A percentile compares a stretch with the other conserved stretches of the same genome.
These are phyloP conservation scores for Diarsia brunnea DNA, from an alignment of 2,888 invertebrate species.

Conservation along the genomic window DNA sequence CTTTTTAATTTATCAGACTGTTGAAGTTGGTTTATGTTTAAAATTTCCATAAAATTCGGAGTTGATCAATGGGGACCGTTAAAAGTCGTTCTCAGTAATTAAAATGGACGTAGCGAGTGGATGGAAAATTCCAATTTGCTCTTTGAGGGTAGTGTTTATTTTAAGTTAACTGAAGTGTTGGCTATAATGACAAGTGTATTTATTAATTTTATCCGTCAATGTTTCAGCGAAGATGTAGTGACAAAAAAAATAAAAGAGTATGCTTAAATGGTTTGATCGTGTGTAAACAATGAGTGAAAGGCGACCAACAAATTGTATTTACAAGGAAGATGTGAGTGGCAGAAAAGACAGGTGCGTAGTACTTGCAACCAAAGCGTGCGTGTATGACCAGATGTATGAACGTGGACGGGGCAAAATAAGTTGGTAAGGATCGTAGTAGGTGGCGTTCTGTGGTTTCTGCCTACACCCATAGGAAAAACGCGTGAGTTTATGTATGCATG, in stretches of 20 bases:
- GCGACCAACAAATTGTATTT: too few relatives aligned
- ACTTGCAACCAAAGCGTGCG: too few relatives aligned
- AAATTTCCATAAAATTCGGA: slow-evolving; percentile 30
- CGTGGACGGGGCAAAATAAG: too few relatives aligned
- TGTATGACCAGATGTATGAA: too few relatives aligned
- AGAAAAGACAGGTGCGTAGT: too few relatives aligned
- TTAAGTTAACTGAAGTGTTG: slow-evolving; percentile 49
- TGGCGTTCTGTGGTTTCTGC: too few relatives aligned
- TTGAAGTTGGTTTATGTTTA: slow-evolving; percentile 18
- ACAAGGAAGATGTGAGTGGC: too few relatives aligned
- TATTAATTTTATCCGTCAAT: not conserved
- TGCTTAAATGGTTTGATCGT: too few relatives aligned
- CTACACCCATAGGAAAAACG: too few relatives aligned
- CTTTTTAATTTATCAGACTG: slow-evolving; percentile 39
- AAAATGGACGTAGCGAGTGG: slow-evolving; percentile 23
- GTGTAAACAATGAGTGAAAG: too few relatives aligned
- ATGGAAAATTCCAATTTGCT: slow-evolving; percentile 32
- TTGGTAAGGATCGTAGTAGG: too few relatives aligned
- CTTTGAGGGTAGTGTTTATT: slow-evolving; percentile 45
- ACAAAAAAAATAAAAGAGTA: not conserved
- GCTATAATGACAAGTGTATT: not conserved
- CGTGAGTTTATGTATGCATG: too few relatives aligned
- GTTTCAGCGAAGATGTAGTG: not conserved
- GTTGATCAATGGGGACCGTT: slow-evolving; percentile 18
- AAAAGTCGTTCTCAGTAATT: slow-evolving; percentile 29